Base-by-base conservation (phyloP, 2,797 vertebrate genomes). In the Anguilla obscura region DNA sequence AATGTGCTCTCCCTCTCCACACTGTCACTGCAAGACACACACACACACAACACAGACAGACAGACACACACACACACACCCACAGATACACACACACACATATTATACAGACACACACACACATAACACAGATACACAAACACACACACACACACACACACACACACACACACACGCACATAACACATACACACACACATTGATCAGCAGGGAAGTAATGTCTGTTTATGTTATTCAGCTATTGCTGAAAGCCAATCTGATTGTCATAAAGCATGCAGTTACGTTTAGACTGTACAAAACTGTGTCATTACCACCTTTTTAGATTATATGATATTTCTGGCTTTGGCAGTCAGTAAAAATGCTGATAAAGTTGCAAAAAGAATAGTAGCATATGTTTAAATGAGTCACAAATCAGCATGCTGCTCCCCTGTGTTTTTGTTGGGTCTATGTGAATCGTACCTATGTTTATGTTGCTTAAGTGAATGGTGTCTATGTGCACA, bases 1-100 rank as follows among this genome's bases (percentile, higher is more conserved):
- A 96, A 88, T 0, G 97, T 98, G 0, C 86, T 94, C 0, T 95
- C 93, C 90, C 91, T 93, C 92, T 99, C 98, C 0, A 95, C 92
- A 88, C 98, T 98, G 92, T 97, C 96, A 79, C 98, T 99, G 92
- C 27, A 89, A 69, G 30, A 63, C 58, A 87, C 3, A 45, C 21
- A 27, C 36, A 40, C 30, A 50, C 48, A 56, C 27, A 50, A 86
- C 2, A 48, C 2, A 18, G 21, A 86, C 56, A 85, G 40, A 50
- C 84, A 36, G 12, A 3, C 82, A 84, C 82, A 84, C 82, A 52
- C 48, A 50, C 71, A 86, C 40, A 48, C 66, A 86, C 1, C 30
- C 18, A 27, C n/a, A 40, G 21, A 36, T 52, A 86, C 40, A 48
- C 66, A 86, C 0, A 50, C 18, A 27, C n/a, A 40, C 33, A 92